Evolutionary conservation across 1,140 invertebrate species (phyloP).

Genomic region (Danaus plexippus): DNA sequence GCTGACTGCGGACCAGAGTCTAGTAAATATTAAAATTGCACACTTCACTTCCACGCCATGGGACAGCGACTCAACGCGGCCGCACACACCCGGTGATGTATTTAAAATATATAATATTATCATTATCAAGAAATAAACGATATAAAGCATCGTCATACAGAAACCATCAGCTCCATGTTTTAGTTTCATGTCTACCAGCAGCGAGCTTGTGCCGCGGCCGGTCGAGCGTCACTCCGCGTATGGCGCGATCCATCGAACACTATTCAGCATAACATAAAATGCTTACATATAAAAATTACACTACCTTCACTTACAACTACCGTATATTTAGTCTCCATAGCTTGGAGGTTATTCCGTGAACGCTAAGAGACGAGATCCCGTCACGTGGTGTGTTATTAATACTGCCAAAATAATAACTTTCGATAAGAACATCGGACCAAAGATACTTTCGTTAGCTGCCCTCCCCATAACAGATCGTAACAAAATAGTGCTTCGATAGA

Average conservation of each 20-base stretch:
- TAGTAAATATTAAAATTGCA: conserved; percentile 58
- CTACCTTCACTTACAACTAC: conserved; percentile 51
- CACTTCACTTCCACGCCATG: conserved; percentile 22
- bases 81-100: no score
- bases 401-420: conserved; percentile 58
- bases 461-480: conserved; percentile 8
- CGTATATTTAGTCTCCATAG: conserved; percentile 65
- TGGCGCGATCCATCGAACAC: conserved; percentile 5
- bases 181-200: no score
- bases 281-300: conserved; percentile 50
- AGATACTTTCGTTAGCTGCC: conserved; percentile 34
- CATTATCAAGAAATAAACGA: no score
- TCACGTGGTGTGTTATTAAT: conserved; percentile 50
- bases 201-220: no score
- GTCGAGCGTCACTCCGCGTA: no score
- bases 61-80: conserved; percentile 4
- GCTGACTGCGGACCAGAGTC: conserved; percentile 32
- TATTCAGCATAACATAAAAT: conserved; percentile 57
- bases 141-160: no score
- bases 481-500: no score
- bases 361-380: conserved; percentile 54
- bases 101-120: no score
- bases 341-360: conserved; percentile 49
- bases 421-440: conserved; percentile 28
- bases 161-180: no score